Conservation (phyloP, 2,797 vertebrate genomes). For the Sternotherus odoratus region DNA sequence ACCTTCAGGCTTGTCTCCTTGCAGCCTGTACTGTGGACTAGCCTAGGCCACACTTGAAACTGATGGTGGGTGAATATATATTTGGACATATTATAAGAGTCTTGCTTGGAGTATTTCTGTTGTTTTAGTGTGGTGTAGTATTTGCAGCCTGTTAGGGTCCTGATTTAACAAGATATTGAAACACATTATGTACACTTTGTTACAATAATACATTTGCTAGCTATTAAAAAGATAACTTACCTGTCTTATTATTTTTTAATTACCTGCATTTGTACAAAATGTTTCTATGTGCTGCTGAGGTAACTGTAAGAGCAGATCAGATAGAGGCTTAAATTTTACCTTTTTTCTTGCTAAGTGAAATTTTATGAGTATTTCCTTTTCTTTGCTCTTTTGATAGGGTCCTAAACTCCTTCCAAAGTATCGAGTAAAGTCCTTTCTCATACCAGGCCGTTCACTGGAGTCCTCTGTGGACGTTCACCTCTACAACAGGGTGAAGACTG, state of each 20-base stretch:
- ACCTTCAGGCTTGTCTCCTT: too few species aligned
- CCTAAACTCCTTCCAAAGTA: slow-evolving; percentile 85
- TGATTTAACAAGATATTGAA: not conserved
- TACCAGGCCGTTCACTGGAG: slow-evolving; percentile 80
- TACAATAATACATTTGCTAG: not conserved
- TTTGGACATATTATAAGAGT: not conserved
- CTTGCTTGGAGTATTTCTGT: not conserved
- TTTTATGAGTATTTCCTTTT: not conserved
- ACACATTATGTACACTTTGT: not conserved
- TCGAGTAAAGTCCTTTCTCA: slow-evolving; percentile 85
- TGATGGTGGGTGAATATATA: too few species aligned
- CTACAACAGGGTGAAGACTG: slow-evolving; percentile 84
- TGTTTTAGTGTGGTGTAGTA: not conserved
- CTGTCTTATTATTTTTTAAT: not conserved
- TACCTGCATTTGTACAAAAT: not conserved
- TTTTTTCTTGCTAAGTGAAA: not conserved
- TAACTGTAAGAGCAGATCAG: not conserved
- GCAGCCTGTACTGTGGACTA: too few species aligned
- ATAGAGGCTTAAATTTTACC: not conserved
- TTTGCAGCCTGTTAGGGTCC: not conserved
- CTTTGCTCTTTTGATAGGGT: slow-evolving; percentile 79
- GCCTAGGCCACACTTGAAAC: too few species aligned
- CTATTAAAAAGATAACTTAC: not conserved
- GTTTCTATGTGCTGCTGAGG: not conserved
- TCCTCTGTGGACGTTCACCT: slow-evolving; percentile 83